These are phyloP conservation scores for Dermochelys coriacea DNA, from an alignment of 2,797 vertebrate genomes.

Conservation along the genomic window DNA sequence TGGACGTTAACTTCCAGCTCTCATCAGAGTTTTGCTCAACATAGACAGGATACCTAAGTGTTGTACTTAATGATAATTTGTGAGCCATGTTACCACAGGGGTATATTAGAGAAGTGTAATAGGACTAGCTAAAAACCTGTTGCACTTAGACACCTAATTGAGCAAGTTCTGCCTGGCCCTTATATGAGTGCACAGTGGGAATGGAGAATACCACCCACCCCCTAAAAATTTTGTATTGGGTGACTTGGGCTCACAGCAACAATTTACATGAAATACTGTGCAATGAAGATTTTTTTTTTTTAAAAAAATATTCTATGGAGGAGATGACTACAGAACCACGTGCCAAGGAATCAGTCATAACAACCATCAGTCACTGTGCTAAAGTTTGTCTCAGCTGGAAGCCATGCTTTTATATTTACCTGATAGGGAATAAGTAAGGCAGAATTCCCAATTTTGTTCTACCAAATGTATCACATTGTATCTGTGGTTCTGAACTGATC, in stretches of 20 bases:
- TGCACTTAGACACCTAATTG: background rate
- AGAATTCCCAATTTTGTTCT: constrained; percentile 36
- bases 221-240: background rate
- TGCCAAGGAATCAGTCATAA: background rate
- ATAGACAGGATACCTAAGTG: background rate
- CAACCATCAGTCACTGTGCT: background rate
- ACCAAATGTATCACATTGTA: constrained; percentile 45
- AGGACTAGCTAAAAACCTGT: constrained; percentile 11
- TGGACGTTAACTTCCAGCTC: background rate
- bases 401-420: background rate
- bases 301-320: background rate
- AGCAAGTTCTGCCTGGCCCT: constrained; percentile 3
- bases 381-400: constrained; percentile 54
- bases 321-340: background rate
- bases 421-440: constrained; percentile 23
- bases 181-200: background rate
- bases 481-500: constrained; percentile 53
- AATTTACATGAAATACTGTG: background rate
- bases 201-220: background rate
- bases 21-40: background rate
- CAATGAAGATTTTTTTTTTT: background rate
- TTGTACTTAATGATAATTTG: background rate
- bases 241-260: background rate
- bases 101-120: background rate
- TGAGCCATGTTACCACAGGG: background rate